Evolutionary conservation across 2,797 vertebrate species (phyloP).

Genomic region (Cercopithecus hamlyni): DNA sequence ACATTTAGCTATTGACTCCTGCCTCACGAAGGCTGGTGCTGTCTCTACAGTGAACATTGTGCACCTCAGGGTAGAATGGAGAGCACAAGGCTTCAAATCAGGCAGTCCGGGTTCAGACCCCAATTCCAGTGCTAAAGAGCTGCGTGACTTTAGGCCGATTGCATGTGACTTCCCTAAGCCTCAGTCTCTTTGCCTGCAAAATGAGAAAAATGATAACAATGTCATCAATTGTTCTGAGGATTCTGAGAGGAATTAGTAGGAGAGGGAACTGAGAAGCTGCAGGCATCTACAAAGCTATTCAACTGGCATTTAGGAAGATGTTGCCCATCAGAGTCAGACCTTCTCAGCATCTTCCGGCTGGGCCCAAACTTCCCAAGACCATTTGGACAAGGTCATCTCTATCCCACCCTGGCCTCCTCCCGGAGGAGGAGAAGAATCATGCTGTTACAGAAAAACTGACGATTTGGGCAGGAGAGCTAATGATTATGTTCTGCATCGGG

Average conservation of each 20-base stretch:
- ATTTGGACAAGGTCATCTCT: neutral
- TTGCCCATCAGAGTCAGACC: neutral
- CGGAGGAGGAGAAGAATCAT: neutral
- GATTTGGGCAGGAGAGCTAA: neutral
- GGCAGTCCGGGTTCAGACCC: neutral
- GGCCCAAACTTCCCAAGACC: neutral
- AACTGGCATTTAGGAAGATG: neutral
- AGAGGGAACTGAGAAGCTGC: neutral
- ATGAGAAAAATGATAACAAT: neutral
- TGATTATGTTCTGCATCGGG: neutral
- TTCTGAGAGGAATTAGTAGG: neutral
- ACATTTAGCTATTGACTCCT: neutral
- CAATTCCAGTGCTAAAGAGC: neutral
- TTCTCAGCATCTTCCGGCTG: neutral
- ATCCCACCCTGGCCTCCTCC: neutral
- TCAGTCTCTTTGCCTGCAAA: neutral
- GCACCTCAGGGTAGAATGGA: too few relatives aligned
- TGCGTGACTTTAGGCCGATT: too few relatives aligned
- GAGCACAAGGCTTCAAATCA: neutral
- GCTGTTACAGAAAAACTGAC: neutral
- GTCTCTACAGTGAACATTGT: neutral
- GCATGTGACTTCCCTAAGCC: neutral
- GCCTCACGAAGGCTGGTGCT: neutral
- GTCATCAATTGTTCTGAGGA: neutral
- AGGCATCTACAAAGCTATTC: rapidly evolving